Base-by-base conservation (phyloP, 2,888 invertebrate genomes). In the Agrilus mali region DNA sequence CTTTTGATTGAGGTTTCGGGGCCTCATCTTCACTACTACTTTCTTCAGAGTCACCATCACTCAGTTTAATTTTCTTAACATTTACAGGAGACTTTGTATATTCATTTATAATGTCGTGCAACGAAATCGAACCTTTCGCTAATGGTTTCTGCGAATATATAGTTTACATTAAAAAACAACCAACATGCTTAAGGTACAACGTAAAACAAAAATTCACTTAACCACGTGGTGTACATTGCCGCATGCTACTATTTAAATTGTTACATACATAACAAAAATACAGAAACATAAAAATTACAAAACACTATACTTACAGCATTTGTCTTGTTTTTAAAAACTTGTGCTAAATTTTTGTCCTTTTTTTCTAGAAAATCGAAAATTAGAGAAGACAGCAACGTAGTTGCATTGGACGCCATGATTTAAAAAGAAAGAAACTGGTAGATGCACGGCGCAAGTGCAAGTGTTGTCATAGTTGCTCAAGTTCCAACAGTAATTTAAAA, bases 241-340 rank as follows among this genome's bases (percentile, higher is more conserved):
- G 36, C 33, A 33, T 16, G 13, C n/a, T 27, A 33, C 33, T 43
- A 14, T 34, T 15, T 36, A 37, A 36, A 20, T 33, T 14, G 36
- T 15, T 22, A 17, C 6, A 14, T 36, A 1, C 33, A 10, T 27
- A 40, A 20, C 10, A 31, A 20, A 39, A 42, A 8, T 38, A 37
- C 34, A 15, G 15, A 10, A 10, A 7, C 33, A 17, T n/a, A 16
- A 40, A 17, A 20, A 38, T 44, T 38, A 42, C 33, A 31, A 42
- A 38, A 44, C 33, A 41, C 36, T 44, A 38, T 48, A 74, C 84
- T 80, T 73, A 86, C 86, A 68, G 82, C 78, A 61, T 85, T 84
- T 1, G 78, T 75, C 67, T 81, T 83, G 56, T 77, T 75, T 56
- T 80, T 73, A 59, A 80, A 84, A 40, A 78, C 71, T 55, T 75